phyloP scores from a whole-genome alignment of 1,140 invertebrate species.

The Ganaspis sp. region DNA sequence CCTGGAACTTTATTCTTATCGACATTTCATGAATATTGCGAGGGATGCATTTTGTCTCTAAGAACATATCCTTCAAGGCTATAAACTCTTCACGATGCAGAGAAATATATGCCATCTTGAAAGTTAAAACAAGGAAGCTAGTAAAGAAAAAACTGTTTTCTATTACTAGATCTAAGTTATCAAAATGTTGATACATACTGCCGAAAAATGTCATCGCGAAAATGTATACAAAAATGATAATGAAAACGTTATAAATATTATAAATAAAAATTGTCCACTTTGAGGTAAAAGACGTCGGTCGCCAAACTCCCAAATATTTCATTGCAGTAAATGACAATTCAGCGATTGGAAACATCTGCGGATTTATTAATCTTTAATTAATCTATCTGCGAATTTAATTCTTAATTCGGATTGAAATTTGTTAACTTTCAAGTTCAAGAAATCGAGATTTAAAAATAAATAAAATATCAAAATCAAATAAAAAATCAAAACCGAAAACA shows the following conservation, averaged over 20 bases:
- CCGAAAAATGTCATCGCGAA: background rate
- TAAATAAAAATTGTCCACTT: background rate
- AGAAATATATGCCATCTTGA: background rate
- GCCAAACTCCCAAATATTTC: constrained; percentile 2
- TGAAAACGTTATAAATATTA: background rate
- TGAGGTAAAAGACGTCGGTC: background rate
- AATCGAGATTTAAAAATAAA: too few relatives aligned
- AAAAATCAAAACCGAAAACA: too few relatives aligned
- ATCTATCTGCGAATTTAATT: too few relatives aligned
- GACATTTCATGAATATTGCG: background rate
- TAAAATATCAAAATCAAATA: too few relatives aligned
- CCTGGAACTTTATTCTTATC: background rate
- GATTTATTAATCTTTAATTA: too few relatives aligned
- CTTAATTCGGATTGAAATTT: too few relatives aligned
- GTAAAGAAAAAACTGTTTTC: background rate
- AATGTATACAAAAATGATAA: background rate
- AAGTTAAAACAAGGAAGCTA: background rate
- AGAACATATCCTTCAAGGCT: background rate
- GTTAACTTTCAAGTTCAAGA: too few relatives aligned
- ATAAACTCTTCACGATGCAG: constrained; percentile 7
- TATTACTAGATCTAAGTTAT: background rate
- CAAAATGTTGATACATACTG: background rate
- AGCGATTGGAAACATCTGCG: background rate
- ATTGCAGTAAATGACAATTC: background rate
- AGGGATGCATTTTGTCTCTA: background rate